phyloP scores from a whole-genome alignment of 1,140 invertebrate species.

The Mercenaria mercenaria region DNA sequence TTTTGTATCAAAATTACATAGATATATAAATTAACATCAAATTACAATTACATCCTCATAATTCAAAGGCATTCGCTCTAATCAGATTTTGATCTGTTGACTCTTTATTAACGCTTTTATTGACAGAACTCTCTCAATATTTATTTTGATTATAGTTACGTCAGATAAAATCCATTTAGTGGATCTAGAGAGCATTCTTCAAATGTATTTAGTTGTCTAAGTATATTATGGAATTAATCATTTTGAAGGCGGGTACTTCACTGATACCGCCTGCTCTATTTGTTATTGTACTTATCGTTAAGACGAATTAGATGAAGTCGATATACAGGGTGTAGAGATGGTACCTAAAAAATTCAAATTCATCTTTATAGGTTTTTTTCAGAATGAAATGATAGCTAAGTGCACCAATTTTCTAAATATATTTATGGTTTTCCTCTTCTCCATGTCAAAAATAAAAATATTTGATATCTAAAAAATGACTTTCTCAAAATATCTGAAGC shows the following conservation, averaged over 20 bases:
- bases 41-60: background rate
- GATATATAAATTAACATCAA: background rate
- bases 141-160: slow-evolving; percentile 19
- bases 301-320: no score
- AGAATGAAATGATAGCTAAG: no score
- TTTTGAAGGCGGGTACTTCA: background rate
- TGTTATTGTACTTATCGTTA: background rate
- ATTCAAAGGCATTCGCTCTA: background rate
- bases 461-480: no score
- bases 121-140: background rate
- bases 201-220: slow-evolving; percentile 16
- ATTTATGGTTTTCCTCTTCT: no score
- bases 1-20: no score
- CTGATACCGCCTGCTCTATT: background rate
- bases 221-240: background rate
- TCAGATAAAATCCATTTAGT: slow-evolving; percentile 24
- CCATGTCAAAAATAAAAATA: no score
- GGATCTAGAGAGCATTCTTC: slow-evolving; percentile 16
- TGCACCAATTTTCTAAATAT: no score
- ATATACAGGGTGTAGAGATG: no score
- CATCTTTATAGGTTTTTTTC: no score
- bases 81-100: background rate
- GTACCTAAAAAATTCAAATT: no score
- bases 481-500: no score
- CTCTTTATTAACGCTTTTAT: slow-evolving; percentile 15